phyloP scores from a whole-genome alignment of 1,140 invertebrate genomes.

The Aphis gossypii region DNA sequence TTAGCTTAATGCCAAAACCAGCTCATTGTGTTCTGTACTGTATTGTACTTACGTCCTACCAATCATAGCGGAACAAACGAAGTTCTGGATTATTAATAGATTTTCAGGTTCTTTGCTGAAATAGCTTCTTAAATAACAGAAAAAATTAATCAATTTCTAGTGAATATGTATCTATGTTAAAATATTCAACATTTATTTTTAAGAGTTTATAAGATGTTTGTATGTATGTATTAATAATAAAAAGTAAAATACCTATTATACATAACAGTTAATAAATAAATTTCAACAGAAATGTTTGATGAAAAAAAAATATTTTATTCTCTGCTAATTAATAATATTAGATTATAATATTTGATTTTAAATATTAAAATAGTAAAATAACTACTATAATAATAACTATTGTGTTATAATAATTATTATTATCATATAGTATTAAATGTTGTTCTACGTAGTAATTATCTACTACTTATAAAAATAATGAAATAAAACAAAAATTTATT shows the following conservation, averaged over 20 bases:
- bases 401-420: neutral
- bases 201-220: neutral
- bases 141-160: neutral
- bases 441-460: neutral
- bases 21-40: neutral
- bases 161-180: neutral
- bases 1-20: neutral
- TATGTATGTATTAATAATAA: neutral
- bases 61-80: neutral
- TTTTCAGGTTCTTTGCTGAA: neutral
- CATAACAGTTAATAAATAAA: too few species aligned
- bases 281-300: too few species aligned
- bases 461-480: too few species aligned
- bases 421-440: neutral
- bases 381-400: neutral
- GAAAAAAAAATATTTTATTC: neutral
- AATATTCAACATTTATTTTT: neutral
- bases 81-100: neutral
- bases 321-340: neutral
- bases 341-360: neutral
- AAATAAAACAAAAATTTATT: neutral
- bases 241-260: too few species aligned
- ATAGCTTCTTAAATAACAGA: neutral
- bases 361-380: neutral
- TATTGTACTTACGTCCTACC: neutral